Evolutionary conservation across 2,888 invertebrate genomes (phyloP), one percentile per base, ranked within the genome.

Genomic region (Polyommatus iphigenia): DNA sequence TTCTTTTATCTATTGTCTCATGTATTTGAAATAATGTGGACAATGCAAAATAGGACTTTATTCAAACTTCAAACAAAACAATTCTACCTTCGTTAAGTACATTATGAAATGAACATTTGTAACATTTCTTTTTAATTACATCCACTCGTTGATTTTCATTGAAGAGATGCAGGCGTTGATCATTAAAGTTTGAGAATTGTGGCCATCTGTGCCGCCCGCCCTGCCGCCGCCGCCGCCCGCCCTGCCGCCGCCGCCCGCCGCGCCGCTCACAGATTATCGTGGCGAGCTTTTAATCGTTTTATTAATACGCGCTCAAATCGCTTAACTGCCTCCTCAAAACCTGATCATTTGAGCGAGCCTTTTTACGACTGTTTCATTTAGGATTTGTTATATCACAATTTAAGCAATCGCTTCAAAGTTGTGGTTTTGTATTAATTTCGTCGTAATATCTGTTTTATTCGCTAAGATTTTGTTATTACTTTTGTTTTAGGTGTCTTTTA

Each of bases 261-360:
- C 90, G 88, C 87, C 90, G 90, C 90, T 91, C 90, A 83, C 93
- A 90, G 93, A 94, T 94, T 93, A 93, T 92, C 90, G 88, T 86
- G 86, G 89, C 87, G 90, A 91, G 92, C 90, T 92, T 92, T 93
- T 93, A 94, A 94, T 94, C 93, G 93, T 93, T 93, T 93, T 93
- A 93, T 93, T 93, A 93, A 93, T 93, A 93, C 93, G 91, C 91
- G 72, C 92, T 90, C 91, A 92, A 92, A 93, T 93, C 92, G 91
- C 90, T 92, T 93, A 88, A 90, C 88, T 89, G 89, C 87, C 87
- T 88, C 85, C 87, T 88, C 85, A 85, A 85, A 84, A 86, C 85
- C 83, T 82, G 83, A 84, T 85, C 83, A 84, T 84, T 86, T 85
- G 82, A 83, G 78, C 79, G 78, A 29, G 73, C 73, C 59, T 78